phyloP scores from a whole-genome alignment of 37 sponge, comb jelly and placozoan species.

The Spongia lamella region DNA sequence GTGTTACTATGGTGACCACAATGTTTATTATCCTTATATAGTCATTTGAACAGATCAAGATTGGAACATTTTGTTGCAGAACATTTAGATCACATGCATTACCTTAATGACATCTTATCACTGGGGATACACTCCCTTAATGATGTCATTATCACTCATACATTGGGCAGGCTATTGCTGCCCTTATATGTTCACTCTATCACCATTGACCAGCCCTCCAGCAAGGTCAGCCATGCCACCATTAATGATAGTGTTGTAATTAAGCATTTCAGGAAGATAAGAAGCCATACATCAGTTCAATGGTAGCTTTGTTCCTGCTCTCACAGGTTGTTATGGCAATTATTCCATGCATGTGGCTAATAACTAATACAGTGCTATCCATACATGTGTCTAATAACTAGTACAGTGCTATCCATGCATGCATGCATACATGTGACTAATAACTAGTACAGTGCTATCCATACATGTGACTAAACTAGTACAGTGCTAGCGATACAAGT shows the following conservation, averaged over 20 bases:
- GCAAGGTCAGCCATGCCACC: neutral
- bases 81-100: conserved; percentile 94
- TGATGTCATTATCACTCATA: conserved; percentile 64
- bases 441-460: too few relatives aligned
- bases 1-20: too few relatives aligned
- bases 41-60: conserved; percentile 68
- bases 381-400: too few relatives aligned
- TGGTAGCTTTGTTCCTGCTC: conserved; percentile 84
- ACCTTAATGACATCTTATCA: conserved; percentile 88
- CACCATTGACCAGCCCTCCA: neutral
- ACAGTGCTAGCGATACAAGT: too few relatives aligned
- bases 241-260: neutral
- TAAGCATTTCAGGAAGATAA: conserved; percentile 29
- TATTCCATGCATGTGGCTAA: conserved; percentile 11
- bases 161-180: conserved; percentile 82
- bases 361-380: too few relatives aligned
- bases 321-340: conserved; percentile 69
- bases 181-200: conserved; percentile 88
- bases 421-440: too few relatives aligned
- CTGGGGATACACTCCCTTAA: conserved; percentile 67
- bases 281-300: conserved; percentile 67
- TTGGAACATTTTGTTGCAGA: conserved; percentile 86
- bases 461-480: too few relatives aligned
- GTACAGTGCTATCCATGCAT: too few relatives aligned
- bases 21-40: neutral